These are phyloP conservation scores for Drosophila bocki DNA, from an alignment of 1,140 invertebrate genomes.

Conservation along the genomic window DNA sequence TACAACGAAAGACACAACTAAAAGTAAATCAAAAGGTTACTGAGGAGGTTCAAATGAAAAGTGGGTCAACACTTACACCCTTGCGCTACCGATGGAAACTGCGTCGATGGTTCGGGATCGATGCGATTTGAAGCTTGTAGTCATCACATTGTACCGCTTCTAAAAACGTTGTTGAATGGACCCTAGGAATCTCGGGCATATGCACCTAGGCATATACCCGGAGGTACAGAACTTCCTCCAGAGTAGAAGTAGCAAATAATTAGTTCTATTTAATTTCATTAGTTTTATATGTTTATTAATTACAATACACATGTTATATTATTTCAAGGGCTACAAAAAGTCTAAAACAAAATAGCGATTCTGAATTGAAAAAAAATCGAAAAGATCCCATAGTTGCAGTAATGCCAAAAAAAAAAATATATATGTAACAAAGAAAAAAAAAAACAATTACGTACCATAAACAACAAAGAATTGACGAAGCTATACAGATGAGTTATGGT, in stretches of 20 bases:
- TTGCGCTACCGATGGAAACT: too few relatives aligned
- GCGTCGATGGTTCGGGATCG: too few relatives aligned
- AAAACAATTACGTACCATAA: background rate
- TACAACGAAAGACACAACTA: too few relatives aligned
- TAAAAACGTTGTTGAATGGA: background rate
- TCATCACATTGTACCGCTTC: too few relatives aligned
- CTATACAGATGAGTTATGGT: background rate
- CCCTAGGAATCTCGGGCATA: background rate
- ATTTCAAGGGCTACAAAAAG: background rate
- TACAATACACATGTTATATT: background rate
- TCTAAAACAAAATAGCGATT: background rate
- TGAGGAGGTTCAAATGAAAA: too few relatives aligned
- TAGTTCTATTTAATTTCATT: background rate
- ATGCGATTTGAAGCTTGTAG: too few relatives aligned
- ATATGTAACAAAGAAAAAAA: background rate
- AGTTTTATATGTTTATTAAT: background rate
- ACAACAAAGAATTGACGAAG: background rate
- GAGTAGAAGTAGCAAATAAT: background rate
- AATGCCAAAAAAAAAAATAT: background rate
- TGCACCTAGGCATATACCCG: background rate
- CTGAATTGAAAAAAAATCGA: background rate
- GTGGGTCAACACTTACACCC: too few relatives aligned
- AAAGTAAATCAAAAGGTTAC: too few relatives aligned
- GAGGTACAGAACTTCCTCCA: background rate
- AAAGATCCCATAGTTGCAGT: background rate